Conservation (phyloP, 2,113 vertebrate genomes). For the Etheostoma cragini region DNA sequence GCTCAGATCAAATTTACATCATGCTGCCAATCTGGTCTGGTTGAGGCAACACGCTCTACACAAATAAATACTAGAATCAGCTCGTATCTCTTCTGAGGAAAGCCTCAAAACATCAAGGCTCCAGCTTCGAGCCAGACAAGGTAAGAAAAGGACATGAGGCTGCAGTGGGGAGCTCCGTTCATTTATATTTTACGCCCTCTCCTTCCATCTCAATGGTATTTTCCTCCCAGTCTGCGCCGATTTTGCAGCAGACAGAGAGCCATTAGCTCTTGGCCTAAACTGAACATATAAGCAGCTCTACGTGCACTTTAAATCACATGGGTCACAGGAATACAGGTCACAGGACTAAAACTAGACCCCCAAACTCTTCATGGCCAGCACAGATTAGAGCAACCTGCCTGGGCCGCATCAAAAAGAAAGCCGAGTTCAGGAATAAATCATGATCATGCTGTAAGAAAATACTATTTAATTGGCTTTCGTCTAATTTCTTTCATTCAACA, state of each 20-base stretch:
- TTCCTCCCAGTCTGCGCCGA: constrained; percentile 46
- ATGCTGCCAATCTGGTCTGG: constrained; percentile 1
- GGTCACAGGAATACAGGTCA: too few species aligned
- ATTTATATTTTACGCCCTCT: constrained; percentile 78
- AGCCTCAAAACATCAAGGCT: constrained; percentile 33
- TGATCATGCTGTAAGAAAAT: neutral
- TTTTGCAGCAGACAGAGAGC: constrained; percentile 63
- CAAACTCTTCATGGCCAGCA: neutral
- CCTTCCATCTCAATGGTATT: constrained; percentile 71
- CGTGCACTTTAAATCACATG: constrained; percentile 61
- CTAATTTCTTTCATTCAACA: neutral
- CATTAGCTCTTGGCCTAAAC: constrained; percentile 70
- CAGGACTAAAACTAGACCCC: constrained; percentile 11
- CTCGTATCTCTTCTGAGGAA: neutral
- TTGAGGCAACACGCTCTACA: constrained; percentile 6
- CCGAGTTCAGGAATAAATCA: neutral
- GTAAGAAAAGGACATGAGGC: constrained; percentile 14
- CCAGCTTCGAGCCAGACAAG: constrained; percentile 30
- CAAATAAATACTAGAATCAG: constrained; percentile 1
- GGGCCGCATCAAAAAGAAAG: neutral
- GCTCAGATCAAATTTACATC: neutral
- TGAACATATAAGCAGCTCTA: constrained; percentile 58
- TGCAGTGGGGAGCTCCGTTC: constrained; percentile 59
- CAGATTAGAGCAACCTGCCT: neutral
- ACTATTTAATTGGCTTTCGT: neutral